A percentile compares a stretch with the other conserved stretches of the same genome.
Conservation (phyloP, 2,888 invertebrate genomes). For the Eupsilia transversa region DNA sequence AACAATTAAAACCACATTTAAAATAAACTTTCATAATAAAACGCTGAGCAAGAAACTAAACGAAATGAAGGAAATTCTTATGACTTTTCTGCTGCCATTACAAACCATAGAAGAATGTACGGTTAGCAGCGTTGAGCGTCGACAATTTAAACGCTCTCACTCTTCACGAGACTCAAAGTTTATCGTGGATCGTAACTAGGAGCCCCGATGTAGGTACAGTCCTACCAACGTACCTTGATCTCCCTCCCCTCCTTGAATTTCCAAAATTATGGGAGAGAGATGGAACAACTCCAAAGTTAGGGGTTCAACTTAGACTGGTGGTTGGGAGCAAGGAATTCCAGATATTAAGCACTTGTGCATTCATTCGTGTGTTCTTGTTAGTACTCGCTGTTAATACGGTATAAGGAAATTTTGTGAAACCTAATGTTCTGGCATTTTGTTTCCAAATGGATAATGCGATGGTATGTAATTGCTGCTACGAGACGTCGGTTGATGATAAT, state of each 20-base stretch:
- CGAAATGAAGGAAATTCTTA: slow-evolving; percentile 44
- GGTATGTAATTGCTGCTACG: slow-evolving; percentile 53
- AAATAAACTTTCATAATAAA: slow-evolving; percentile 15
- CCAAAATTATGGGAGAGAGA: slow-evolving; percentile 48
- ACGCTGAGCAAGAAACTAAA: slow-evolving; percentile 37
- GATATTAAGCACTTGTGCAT: slow-evolving; percentile 86
- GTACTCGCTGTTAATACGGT: slow-evolving; percentile 79
- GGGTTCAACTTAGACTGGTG: slow-evolving; percentile 74
- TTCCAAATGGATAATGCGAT: slow-evolving; percentile 62
- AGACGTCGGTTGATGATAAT: slow-evolving; percentile 49
- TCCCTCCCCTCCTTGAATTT: slow-evolving; percentile 61
- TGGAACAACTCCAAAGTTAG: slow-evolving; percentile 57
- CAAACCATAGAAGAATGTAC: slow-evolving; percentile 83
- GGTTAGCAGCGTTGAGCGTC: slow-evolving; percentile 84
- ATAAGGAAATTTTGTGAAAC: slow-evolving; percentile 82
- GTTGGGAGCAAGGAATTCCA: slow-evolving; percentile 81
- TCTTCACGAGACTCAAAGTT: slow-evolving; percentile 87
- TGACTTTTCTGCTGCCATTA: slow-evolving; percentile 76
- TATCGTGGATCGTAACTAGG: slow-evolving; percentile 88
- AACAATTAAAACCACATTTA: slow-evolving; percentile 18
- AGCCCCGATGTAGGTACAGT: slow-evolving; percentile 75
- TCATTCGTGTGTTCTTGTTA: slow-evolving; percentile 85
- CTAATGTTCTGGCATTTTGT: slow-evolving; percentile 69
- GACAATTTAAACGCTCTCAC: slow-evolving; percentile 88
- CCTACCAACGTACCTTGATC: slow-evolving; percentile 75